Percentiles rank a stretch among this genome's conserved stretches.
Evolutionary conservation across 2,113 vertebrate species (phyloP).

Genomic region (Zapornia atra): DNA sequence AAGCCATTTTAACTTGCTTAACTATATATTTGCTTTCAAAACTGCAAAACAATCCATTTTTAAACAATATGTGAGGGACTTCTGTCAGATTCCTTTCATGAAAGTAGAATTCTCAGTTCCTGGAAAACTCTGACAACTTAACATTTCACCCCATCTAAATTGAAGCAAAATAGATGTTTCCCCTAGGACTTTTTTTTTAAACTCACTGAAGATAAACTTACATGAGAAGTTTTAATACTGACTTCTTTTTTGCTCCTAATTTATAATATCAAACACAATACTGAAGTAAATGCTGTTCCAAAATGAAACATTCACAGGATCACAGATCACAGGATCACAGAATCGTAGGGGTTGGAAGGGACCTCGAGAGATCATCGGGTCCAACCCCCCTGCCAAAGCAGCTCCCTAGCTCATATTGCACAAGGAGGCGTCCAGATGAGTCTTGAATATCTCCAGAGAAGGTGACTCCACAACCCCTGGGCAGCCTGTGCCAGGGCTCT

Average conservation of each 20-base stretch:
- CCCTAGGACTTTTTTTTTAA: not conserved
- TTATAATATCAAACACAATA: not conserved
- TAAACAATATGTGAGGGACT: not conserved
- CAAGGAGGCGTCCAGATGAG: too few relatives aligned
- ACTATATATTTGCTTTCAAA: not conserved
- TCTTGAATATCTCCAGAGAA: too few relatives aligned
- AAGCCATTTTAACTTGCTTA: not conserved
- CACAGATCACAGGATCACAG: too few relatives aligned
- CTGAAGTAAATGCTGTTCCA: not conserved
- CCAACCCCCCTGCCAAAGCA: too few relatives aligned
- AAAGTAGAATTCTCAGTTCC: not conserved
- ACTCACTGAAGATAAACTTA: not conserved
- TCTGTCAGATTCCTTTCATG: not conserved
- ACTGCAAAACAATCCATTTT: not conserved
- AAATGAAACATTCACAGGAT: conserved; percentile 8
- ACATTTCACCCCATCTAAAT: not conserved
- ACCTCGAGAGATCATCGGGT: too few relatives aligned
- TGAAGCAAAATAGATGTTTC: not conserved
- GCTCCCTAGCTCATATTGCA: too few relatives aligned
- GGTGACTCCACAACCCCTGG: too few relatives aligned
- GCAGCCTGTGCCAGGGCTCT: too few relatives aligned
- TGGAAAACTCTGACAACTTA: not conserved
- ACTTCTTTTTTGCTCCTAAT: not conserved
- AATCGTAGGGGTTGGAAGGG: too few relatives aligned
- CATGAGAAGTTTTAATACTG: not conserved